Evolutionary conservation across 2,113 vertebrate species (phyloP).

Genomic region (Dissostichus mawsoni): DNA sequence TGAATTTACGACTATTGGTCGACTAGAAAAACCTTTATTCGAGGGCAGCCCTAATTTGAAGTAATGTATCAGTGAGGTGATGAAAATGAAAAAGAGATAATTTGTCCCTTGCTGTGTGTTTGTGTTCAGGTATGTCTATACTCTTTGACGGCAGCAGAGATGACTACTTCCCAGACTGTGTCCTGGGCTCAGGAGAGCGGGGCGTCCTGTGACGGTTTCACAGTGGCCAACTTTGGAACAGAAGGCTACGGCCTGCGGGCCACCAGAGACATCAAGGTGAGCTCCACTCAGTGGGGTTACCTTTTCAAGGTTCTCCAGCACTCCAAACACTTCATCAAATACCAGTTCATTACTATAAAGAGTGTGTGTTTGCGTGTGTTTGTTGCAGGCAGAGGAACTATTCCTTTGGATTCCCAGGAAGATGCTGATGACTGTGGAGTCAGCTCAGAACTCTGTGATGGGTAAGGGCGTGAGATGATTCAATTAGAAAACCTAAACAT

Average conservation of each 20-base stretch:
- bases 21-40: too few relatives aligned
- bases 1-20: too few relatives aligned
- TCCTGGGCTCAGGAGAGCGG: conserved; percentile 92
- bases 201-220: conserved; percentile 92
- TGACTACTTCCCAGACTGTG: conserved; percentile 91
- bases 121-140: conserved; percentile 89
- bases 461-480: conserved; percentile 83
- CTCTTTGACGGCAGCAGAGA: conserved; percentile 94
- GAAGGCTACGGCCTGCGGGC: conserved; percentile 95
- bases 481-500: too few relatives aligned
- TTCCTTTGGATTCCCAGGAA: conserved; percentile 98
- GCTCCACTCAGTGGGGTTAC: neutral
- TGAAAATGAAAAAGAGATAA: neutral
- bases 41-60: neutral
- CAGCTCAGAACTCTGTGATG: conserved; percentile 94
- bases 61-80: neutral
- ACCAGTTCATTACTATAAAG: neutral
- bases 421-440: conserved; percentile 97
- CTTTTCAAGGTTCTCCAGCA: neutral
- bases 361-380: too few relatives aligned
- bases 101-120: neutral
- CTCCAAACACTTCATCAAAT: neutral
- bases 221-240: conserved; percentile 89
- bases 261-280: conserved; percentile 93
- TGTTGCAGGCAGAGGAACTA: conserved; percentile 92